phyloP scores from a whole-genome alignment of 2,797 vertebrate genomes.

The Microchirus variegatus region DNA sequence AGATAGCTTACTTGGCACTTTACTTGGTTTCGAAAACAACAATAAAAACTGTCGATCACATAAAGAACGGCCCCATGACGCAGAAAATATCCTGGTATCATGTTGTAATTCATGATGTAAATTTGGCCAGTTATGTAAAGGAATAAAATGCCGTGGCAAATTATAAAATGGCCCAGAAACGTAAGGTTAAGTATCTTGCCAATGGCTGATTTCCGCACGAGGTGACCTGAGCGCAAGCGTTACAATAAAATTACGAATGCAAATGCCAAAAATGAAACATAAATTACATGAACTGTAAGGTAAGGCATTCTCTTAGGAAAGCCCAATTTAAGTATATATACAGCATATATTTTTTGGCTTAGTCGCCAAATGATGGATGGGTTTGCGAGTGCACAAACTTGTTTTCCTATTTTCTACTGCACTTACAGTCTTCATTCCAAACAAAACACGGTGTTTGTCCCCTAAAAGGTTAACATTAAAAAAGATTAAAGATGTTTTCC shows the following conservation, averaged over 20 bases:
- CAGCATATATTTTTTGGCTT: background rate
- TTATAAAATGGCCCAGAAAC: background rate
- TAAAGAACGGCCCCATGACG: constrained; percentile 9
- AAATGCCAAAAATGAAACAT: background rate
- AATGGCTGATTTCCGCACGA: background rate
- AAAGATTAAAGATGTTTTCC: constrained; percentile 26
- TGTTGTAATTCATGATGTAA: background rate
- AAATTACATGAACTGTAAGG: background rate
- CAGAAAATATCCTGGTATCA: background rate
- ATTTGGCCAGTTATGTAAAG: constrained; percentile 10
- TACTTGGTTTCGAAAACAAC: too few species aligned
- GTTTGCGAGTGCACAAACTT: background rate
- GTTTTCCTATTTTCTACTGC: background rate
- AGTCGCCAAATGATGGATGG: background rate
- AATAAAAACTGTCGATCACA: background rate
- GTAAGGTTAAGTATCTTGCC: background rate
- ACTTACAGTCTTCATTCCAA: constrained; percentile 3
- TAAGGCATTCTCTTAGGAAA: background rate
- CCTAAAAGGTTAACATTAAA: constrained; percentile 1
- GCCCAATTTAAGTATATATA: background rate
- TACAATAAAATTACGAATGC: background rate
- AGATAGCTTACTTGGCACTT: too few species aligned
- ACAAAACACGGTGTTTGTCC: constrained; percentile 9
- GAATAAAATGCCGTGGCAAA: too few species aligned
- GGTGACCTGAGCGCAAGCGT: background rate